phyloP scores from a whole-genome alignment of 1,140 invertebrate species.

The Planococcus citri region DNA sequence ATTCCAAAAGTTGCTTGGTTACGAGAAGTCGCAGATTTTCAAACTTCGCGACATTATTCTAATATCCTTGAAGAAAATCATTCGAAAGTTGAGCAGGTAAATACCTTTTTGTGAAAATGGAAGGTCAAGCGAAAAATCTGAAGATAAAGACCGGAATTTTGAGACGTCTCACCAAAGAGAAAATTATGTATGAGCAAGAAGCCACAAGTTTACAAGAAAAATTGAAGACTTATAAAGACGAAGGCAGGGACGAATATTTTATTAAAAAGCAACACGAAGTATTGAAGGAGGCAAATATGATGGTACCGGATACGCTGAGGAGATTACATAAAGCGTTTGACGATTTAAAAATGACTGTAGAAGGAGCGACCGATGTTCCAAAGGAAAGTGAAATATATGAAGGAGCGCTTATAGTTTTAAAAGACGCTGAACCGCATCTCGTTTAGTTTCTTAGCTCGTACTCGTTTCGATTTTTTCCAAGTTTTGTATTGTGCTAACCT shows the following conservation, averaged over 20 bases:
- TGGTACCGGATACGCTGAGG: constrained; percentile 75
- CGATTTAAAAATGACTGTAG: constrained; percentile 58
- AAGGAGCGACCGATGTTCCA: constrained; percentile 59
- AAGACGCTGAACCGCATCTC: background rate
- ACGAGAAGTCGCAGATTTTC: too few species aligned
- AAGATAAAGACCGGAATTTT: constrained; percentile 82
- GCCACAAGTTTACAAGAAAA: constrained; percentile 54
- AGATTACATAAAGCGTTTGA: constrained; percentile 59
- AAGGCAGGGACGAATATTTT: constrained; percentile 62
- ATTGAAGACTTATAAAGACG: constrained; percentile 62
- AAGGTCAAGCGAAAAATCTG: constrained; percentile 62
- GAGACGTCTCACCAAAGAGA: constrained; percentile 75
- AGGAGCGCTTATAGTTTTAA: background rate
- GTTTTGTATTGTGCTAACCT: background rate
- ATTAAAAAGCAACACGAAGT: constrained; percentile 80
- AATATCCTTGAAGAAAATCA: too few species aligned
- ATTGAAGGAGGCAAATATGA: constrained; percentile 71
- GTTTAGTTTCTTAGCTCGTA: background rate
- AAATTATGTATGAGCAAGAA: constrained; percentile 75
- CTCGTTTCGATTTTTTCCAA: background rate
- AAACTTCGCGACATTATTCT: too few species aligned
- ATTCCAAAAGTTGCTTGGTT: too few species aligned
- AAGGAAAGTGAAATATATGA: constrained; percentile 45
- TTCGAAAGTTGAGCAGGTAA: background rate
- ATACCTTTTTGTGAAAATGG: constrained; percentile 30